A percentile compares a stretch with the other conserved stretches of the same genome.
Evolutionary conservation across 2,113 vertebrate species (phyloP).

Genomic region (Hippopotamus amphibius): DNA sequence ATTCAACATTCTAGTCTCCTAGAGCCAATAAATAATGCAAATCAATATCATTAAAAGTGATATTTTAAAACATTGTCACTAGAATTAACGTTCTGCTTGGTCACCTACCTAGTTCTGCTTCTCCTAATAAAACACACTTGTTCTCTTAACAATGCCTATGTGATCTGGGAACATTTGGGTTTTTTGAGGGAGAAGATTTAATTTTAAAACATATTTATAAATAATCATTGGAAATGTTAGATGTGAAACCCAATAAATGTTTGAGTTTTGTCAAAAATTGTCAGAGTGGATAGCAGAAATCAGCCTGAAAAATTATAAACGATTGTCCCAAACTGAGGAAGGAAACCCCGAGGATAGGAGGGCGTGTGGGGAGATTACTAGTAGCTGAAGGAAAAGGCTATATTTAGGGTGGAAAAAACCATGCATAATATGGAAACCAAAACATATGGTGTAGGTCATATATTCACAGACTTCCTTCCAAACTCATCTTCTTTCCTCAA

Average conservation of each 20-base stretch:
- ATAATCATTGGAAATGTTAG: neutral
- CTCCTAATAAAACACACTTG: constrained; percentile 36
- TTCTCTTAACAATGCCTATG: neutral
- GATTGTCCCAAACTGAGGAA: neutral
- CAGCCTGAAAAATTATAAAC: neutral
- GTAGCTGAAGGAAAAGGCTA: neutral
- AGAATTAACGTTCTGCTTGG: constrained; percentile 36
- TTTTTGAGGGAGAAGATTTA: neutral
- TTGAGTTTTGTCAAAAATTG: constrained; percentile 9
- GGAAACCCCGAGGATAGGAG: neutral
- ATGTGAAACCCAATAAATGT: neutral
- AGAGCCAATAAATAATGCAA: constrained; percentile 47
- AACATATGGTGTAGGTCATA: neutral
- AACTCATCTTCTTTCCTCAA: constrained; percentile 30
- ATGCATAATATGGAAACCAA: neutral
- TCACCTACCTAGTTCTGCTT: neutral
- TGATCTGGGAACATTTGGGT: neutral
- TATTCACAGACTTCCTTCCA: neutral
- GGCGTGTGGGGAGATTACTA: neutral
- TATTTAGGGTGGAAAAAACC: neutral
- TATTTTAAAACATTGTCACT: constrained; percentile 39
- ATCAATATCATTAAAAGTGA: neutral
- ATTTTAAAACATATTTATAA: constrained; percentile 43
- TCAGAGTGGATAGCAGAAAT: neutral
- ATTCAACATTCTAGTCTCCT: constrained; percentile 43